Evolutionary conservation across 2,888 invertebrate species (phyloP).

Genomic region (Aspidiotus destructor): DNA sequence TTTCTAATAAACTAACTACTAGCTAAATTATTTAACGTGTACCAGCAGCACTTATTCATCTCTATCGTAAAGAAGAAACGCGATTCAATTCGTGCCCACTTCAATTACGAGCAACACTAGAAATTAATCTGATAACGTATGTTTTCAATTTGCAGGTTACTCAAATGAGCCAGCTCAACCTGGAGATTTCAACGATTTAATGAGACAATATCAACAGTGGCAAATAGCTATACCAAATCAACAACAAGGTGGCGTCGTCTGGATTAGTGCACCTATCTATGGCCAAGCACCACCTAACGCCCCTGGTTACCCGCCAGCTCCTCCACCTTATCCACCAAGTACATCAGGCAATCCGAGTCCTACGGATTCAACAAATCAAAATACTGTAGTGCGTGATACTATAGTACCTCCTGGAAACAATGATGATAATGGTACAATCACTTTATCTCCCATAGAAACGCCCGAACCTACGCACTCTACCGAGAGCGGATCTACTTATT

Average conservation of each 20-base stretch:
- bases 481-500: neutral
- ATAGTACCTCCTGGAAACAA: neutral
- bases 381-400: neutral
- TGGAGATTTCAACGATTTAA: slow-evolving; percentile 32
- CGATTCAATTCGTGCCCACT: too few species aligned
- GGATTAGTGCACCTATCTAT: slow-evolving; percentile 35
- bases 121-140: too few species aligned
- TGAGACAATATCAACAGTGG: slow-evolving; percentile 37
- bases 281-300: slow-evolving; percentile 34
- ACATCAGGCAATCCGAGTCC: slow-evolving; percentile 23
- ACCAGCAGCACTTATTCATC: too few species aligned
- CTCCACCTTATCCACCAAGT: slow-evolving; percentile 33
- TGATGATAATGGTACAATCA: neutral
- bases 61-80: too few species aligned
- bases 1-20: too few species aligned
- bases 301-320: slow-evolving; percentile 24
- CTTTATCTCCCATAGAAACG: neutral
- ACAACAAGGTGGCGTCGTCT: slow-evolving; percentile 33
- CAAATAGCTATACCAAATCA: slow-evolving; percentile 36
- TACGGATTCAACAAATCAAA: slow-evolving; percentile 13
- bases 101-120: too few species aligned
- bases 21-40: too few species aligned
- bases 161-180: neutral
- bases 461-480: slow-evolving; percentile 3
- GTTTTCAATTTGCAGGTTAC: slow-evolving; percentile 9